phyloP scores from a whole-genome alignment of 2,797 vertebrate species.

The Gobio occitaniae region DNA sequence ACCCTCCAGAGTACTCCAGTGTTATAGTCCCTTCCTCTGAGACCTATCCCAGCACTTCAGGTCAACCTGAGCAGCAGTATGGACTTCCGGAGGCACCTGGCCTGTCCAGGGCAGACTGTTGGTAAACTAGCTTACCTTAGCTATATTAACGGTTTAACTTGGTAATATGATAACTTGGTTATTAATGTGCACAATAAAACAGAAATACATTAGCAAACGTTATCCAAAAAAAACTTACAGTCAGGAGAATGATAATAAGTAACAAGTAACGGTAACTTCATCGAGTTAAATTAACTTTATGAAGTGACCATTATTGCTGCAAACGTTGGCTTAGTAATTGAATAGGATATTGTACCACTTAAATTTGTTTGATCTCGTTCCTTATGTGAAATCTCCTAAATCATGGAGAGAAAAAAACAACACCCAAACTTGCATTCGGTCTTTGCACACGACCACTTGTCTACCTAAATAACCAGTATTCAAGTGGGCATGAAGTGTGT shows the following conservation, averaged over 20 bases:
- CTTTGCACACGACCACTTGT: too few species aligned
- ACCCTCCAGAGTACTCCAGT: constrained; percentile 20
- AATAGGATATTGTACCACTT: too few species aligned
- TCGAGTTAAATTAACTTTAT: not conserved
- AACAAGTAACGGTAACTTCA: not conserved
- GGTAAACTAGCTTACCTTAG: not conserved
- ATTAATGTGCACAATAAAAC: not conserved
- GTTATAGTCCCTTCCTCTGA: constrained; percentile 36
- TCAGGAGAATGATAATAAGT: not conserved
- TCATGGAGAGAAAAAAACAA: too few species aligned
- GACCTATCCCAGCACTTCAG: constrained; percentile 37
- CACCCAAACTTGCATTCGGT: too few species aligned
- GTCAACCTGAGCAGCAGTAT: constrained; percentile 42
- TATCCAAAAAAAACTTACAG: not conserved
- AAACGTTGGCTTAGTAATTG: not conserved
- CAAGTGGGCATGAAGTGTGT: too few species aligned
- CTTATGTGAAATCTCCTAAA: too few species aligned
- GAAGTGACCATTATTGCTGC: not conserved
- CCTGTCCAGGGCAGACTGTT: not conserved
- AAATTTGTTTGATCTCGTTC: too few species aligned
- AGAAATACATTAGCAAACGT: not conserved
- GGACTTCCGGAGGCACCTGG: not conserved
- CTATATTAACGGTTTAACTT: too few species aligned
- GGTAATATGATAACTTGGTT: too few species aligned
- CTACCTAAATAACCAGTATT: too few species aligned